Evolutionary conservation across 2,113 vertebrate species (phyloP).

Genomic region (Sphyrna mokarran): DNA sequence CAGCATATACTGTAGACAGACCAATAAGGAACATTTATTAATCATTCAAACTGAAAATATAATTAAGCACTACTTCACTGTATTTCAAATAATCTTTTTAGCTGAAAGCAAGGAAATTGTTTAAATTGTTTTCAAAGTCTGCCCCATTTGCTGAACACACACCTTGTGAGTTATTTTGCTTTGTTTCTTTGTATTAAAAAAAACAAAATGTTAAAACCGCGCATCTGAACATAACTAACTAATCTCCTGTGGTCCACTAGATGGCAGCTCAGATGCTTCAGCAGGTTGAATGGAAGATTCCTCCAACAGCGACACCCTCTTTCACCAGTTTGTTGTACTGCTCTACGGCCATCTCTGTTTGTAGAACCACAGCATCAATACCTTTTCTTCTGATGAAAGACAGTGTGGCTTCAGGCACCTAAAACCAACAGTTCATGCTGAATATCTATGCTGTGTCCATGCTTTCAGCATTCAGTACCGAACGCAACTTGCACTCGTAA

Average conservation of each 20-base stretch:
- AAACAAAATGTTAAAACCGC: background rate
- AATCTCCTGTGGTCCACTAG: background rate
- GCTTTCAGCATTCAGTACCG: no score
- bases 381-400: constrained; percentile 15
- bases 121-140: background rate
- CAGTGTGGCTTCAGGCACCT: constrained; percentile 17
- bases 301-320: constrained; percentile 1
- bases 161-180: background rate
- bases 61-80: background rate
- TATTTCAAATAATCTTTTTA: background rate
- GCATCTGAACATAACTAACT: background rate
- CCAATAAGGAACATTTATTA: background rate
- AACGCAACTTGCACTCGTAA: no score
- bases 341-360: background rate
- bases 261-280: background rate
- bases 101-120: background rate
- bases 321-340: constrained; percentile 29
- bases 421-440: background rate
- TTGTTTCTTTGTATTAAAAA: background rate
- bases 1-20: background rate
- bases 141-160: background rate
- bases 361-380: background rate
- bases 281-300: constrained; percentile 26
- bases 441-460: background rate
- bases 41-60: background rate